phyloP scores from a whole-genome alignment of 2,888 invertebrate genomes.

The Vannuccia rotundouncinata region DNA sequence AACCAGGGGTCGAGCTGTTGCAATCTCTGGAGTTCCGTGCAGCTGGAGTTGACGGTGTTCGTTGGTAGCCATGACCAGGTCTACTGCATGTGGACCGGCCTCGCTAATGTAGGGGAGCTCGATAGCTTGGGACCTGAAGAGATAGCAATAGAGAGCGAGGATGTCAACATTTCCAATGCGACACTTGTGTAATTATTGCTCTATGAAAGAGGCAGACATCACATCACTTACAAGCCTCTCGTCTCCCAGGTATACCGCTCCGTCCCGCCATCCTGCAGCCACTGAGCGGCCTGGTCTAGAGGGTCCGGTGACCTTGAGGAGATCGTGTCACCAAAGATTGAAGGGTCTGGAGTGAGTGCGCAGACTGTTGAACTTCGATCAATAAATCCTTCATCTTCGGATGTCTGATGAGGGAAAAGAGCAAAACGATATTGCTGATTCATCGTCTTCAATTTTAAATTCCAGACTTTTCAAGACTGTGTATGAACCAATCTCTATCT shows the following conservation, averaged over 20 bases:
- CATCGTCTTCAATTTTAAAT: too few relatives aligned
- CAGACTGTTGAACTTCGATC: background rate
- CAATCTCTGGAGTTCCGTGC: background rate
- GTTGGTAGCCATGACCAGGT: slow-evolving; percentile 36
- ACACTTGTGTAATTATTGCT: background rate
- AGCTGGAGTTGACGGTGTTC: background rate
- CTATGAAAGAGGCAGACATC: background rate
- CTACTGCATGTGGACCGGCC: slow-evolving; percentile 47
- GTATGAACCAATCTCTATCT: too few relatives aligned
- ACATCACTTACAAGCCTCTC: background rate
- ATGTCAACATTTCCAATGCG: background rate
- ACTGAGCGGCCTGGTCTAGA: background rate
- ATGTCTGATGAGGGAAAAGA: background rate
- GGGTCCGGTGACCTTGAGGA: background rate
- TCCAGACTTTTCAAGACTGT: too few relatives aligned
- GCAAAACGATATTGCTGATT: too few relatives aligned
- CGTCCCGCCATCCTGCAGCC: background rate
- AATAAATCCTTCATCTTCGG: background rate
- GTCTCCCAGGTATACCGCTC: background rate
- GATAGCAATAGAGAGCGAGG: background rate
- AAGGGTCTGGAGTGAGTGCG: background rate
- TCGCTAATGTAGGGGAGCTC: slow-evolving; percentile 49
- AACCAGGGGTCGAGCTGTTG: too few relatives aligned
- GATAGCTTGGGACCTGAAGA: slow-evolving; percentile 33
- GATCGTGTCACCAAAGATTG: background rate